Percentiles rank a stretch among this genome's conserved stretches.
phyloP scores from a whole-genome alignment of 2,113 vertebrate species.

The Azemiops feae region DNA sequence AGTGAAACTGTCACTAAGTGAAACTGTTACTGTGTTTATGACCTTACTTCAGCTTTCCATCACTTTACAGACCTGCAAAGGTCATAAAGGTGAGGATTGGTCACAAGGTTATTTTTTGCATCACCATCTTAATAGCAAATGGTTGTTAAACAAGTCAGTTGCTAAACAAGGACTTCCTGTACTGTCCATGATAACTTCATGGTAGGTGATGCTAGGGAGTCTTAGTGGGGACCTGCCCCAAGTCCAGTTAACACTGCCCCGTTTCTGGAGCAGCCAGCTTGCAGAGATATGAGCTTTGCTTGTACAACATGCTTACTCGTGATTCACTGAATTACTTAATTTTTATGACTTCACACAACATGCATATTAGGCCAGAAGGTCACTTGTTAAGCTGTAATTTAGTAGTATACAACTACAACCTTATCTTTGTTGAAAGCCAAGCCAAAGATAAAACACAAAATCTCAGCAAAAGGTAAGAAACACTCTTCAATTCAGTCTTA shows the following conservation, averaged over 20 bases:
- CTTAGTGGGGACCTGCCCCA: neutral
- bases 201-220: neutral
- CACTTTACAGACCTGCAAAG: neutral
- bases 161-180: neutral
- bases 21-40: neutral
- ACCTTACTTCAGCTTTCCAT: neutral
- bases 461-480: neutral
- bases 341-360: neutral
- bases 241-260: neutral
- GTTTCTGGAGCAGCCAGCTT: neutral
- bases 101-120: neutral
- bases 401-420: neutral
- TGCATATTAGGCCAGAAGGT: neutral
- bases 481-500: neutral
- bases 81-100: neutral
- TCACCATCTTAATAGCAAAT: neutral
- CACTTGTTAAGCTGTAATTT: neutral
- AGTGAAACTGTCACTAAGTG: neutral
- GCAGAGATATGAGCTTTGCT: neutral
- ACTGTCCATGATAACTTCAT: neutral
- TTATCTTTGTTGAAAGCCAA: neutral
- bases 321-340: neutral
- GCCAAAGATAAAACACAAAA: neutral
- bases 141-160: neutral
- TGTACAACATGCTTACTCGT: neutral